A percentile compares a stretch with the other conserved stretches of the same genome.
Evolutionary conservation across 2,888 invertebrate species (phyloP).

Genomic region (Oscheius sp.): DNA sequence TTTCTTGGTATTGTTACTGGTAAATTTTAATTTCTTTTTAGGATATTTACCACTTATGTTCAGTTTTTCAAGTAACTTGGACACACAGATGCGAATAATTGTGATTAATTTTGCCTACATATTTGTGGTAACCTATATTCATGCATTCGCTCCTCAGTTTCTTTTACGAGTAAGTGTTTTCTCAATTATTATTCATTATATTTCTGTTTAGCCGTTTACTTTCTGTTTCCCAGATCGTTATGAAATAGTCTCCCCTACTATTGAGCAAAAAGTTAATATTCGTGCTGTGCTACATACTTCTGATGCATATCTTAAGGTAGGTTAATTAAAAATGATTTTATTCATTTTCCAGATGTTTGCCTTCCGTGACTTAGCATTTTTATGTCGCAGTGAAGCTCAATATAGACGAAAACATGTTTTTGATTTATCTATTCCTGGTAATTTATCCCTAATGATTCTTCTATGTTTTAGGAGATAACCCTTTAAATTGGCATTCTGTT

Average conservation of each 20-base stretch:
- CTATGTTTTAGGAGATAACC: not conserved
- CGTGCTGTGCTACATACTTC: not conserved
- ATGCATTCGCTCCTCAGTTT: not conserved
- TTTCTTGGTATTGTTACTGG: too few relatives aligned
- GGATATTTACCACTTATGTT: too few relatives aligned
- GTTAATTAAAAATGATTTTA: not conserved
- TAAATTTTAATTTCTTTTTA: too few relatives aligned
- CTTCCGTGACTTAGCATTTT: not conserved
- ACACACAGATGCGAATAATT: not conserved
- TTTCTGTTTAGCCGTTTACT: not conserved
- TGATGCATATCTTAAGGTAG: constrained; percentile 1
- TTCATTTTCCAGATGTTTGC: constrained; percentile 4
- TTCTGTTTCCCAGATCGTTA: constrained; percentile 5
- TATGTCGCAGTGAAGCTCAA: not conserved
- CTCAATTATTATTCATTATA: not conserved
- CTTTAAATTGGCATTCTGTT: constrained; percentile 5
- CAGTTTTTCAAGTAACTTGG: not conserved
- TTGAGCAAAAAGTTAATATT: constrained; percentile 5
- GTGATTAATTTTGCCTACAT: not conserved
- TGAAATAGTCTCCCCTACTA: not conserved
- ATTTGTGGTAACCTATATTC: not conserved
- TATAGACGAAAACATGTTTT: not conserved
- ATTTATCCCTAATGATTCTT: not conserved
- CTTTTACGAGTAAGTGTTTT: not conserved
- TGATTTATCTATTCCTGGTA: constrained; percentile 5